Conservation (phyloP, 2,888 invertebrate genomes). For the Diploptera punctata region DNA sequence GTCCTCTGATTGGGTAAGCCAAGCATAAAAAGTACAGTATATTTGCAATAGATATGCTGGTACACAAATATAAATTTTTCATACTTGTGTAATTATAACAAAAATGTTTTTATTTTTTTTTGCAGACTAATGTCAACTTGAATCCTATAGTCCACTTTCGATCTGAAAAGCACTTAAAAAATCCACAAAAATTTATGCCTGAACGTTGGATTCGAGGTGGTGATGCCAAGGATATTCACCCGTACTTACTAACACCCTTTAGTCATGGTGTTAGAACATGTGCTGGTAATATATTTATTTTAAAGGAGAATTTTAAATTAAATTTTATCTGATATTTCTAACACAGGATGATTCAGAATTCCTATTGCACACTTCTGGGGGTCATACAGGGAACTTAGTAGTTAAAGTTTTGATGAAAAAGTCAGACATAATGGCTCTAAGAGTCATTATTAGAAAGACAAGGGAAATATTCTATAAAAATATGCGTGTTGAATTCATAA, state of each 20-base stretch:
- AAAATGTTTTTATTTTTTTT: background rate
- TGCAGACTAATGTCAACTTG: slow-evolving; percentile 42
- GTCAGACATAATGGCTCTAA: no score
- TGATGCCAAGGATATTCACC: slow-evolving; percentile 50
- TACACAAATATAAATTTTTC: no score
- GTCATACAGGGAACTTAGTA: no score
- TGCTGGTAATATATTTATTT: slow-evolving; percentile 53
- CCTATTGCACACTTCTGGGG: no score
- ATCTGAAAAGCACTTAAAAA: slow-evolving; percentile 49
- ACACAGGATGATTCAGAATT: background rate
- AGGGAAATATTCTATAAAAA: no score
- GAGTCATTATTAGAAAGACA: no score
- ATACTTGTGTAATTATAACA: background rate
- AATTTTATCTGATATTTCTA: background rate
- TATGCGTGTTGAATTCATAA: no score
- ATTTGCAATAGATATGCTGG: no score
- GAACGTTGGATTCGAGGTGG: slow-evolving; percentile 51
- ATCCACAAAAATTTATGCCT: slow-evolving; percentile 49
- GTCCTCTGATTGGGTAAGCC: no score
- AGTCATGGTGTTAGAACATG: slow-evolving; percentile 62
- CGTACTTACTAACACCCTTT: slow-evolving; percentile 59
- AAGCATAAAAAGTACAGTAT: no score
- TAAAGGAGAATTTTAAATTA: background rate
- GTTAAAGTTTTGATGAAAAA: no score
- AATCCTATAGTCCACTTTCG: slow-evolving; percentile 49